A percentile compares a stretch with the other conserved stretches of the same genome.
Evolutionary conservation across 2,113 vertebrate genomes (phyloP).

Genomic region (Dendropsophus ebraccatus): DNA sequence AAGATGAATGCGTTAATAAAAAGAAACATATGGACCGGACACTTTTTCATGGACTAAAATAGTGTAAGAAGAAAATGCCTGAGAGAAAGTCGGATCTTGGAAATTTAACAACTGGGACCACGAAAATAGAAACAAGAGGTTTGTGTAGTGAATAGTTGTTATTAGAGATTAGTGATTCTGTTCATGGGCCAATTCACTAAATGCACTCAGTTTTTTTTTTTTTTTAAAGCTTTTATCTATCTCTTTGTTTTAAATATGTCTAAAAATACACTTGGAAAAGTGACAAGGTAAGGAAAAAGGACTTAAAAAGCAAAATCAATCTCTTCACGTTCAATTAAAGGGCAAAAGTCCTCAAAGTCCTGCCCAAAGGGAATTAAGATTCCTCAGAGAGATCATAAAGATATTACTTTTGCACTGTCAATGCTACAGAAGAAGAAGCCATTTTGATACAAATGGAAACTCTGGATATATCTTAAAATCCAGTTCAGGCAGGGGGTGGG

Average conservation of each 20-base stretch:
- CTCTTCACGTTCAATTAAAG: not conserved
- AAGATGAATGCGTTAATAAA: conserved; percentile 43
- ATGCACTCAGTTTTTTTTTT: not conserved
- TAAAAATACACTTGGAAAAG: conserved; percentile 4
- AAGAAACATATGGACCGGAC: conserved; percentile 43
- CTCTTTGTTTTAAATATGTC: not conserved
- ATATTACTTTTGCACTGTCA: no score
- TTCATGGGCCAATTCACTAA: not conserved
- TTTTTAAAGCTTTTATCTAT: not conserved
- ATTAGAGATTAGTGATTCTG: conserved; percentile 3
- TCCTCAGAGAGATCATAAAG: no score
- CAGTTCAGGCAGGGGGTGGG: no score
- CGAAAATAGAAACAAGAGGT: not conserved
- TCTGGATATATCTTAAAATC: no score
- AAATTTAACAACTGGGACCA: conserved; percentile 32
- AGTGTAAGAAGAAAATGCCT: conserved; percentile 28
- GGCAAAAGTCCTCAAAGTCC: not conserved
- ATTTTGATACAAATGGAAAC: no score
- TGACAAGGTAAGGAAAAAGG: not conserved
- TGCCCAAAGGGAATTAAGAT: not conserved
- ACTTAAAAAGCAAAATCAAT: no score
- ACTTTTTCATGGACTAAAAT: conserved; percentile 43
- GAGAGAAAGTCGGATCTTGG: conserved; percentile 24
- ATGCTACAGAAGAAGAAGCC: no score
- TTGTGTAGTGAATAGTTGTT: conserved; percentile 10